Percentiles rank a stretch among this genome's conserved stretches.
These are phyloP conservation scores for Ramazzottius varieornatus DNA, from an alignment of 2,888 invertebrate genomes.

Conservation along the genomic window DNA sequence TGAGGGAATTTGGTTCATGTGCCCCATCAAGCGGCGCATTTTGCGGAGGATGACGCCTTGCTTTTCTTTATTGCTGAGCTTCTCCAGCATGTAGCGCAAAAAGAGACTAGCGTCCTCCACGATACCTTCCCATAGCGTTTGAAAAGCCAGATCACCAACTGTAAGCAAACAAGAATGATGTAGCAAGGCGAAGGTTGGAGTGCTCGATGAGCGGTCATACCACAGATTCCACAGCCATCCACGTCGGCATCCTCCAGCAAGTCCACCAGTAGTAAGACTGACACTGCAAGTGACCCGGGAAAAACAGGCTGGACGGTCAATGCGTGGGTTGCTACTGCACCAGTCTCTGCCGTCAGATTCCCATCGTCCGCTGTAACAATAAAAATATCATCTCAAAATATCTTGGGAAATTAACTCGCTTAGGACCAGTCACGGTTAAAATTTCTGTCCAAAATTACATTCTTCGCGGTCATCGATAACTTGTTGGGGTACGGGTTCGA, in stretches of 20 bases:
- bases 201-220: no score
- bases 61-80: slow-evolving; percentile 51
- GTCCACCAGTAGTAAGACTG: slow-evolving; percentile 75
- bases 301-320: slow-evolving; percentile 81
- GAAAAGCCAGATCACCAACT: slow-evolving; percentile 88
- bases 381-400: not conserved
- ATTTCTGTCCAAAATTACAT: no score
- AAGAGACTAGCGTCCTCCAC: slow-evolving; percentile 93
- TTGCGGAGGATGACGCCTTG: slow-evolving; percentile 24
- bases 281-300: slow-evolving; percentile 81
- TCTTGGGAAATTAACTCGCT: not conserved
- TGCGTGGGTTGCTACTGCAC: slow-evolving; percentile 30
- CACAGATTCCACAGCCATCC: slow-evolving; percentile 52
- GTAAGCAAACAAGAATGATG: slow-evolving; percentile 17
- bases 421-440: no score
- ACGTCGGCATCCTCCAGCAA: slow-evolving; percentile 87
- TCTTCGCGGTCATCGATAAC: slow-evolving; percentile 53
- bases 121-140: slow-evolving; percentile 88
- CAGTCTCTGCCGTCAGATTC: not conserved
- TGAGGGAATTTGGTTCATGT: slow-evolving; percentile 26
- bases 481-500: slow-evolving; percentile 72
- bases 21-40: slow-evolving; percentile 7
- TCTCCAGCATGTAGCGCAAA: slow-evolving; percentile 74
- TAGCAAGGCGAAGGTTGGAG: not conserved
- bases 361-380: not conserved